phyloP scores from a whole-genome alignment of 2,113 vertebrate genomes.

The Capreolus pygargus region DNA sequence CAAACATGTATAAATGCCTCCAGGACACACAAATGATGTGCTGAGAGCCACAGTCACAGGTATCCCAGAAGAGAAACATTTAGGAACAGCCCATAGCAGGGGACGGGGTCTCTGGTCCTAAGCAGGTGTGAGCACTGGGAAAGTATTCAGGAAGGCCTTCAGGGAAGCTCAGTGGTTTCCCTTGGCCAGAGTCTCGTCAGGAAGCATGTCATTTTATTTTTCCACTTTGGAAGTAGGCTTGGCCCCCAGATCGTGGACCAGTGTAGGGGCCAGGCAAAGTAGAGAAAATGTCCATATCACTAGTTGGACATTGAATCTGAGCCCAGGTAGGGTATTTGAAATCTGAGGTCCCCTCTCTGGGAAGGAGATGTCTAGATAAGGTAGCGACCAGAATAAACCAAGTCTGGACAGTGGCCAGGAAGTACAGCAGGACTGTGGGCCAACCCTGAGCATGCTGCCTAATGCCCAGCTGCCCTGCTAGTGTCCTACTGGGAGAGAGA shows the following conservation, averaged over 20 bases:
- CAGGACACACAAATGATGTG: neutral
- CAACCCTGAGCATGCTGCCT: fast-evolving
- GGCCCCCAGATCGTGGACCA: neutral
- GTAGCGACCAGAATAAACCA: neutral
- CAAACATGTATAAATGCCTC: neutral
- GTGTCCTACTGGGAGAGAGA: neutral
- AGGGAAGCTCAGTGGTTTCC: neutral
- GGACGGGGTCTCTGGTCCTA: neutral
- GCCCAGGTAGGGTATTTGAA: neutral
- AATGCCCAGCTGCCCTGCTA: neutral
- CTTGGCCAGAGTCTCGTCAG: neutral
- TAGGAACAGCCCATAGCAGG: neutral
- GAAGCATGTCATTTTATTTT: neutral
- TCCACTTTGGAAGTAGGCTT: neutral
- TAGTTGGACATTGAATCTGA: neutral
- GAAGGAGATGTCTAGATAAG: neutral
- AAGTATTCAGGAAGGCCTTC: neutral
- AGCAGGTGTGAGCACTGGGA: neutral
- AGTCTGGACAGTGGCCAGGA: neutral
- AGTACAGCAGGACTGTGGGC: neutral
- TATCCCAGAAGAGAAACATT: neutral
- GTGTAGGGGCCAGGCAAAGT: neutral
- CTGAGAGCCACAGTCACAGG: neutral
- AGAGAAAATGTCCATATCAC: too few species aligned
- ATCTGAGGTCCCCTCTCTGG: neutral